Conservation (phyloP, 2,797 vertebrate genomes). For the Rhabdophis nuchalis region DNA sequence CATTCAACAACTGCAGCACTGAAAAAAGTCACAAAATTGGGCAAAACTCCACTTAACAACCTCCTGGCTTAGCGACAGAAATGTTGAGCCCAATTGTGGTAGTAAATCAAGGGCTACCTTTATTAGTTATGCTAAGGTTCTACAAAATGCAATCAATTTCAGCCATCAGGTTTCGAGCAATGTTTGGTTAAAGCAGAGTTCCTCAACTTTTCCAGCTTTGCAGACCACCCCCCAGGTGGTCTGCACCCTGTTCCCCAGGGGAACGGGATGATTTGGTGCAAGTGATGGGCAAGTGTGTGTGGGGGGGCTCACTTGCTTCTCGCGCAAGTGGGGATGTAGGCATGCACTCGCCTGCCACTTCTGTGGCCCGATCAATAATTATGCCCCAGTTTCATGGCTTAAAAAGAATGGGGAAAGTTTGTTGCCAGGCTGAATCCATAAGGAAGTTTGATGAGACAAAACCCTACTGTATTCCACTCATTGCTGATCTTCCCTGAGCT, state of each 20-base stretch:
- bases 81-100: neutral
- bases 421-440: neutral
- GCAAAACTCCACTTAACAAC: neutral
- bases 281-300: neutral
- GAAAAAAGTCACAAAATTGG: neutral
- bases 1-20: neutral
- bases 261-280: neutral
- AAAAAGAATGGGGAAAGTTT: neutral
- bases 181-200: neutral
- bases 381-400: neutral
- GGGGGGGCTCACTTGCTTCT: accelerated
- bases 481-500: neutral
- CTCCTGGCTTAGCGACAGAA: neutral
- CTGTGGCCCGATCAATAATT: neutral
- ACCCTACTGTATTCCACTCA: neutral
- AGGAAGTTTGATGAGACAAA: neutral
- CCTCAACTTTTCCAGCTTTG: neutral
- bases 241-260: too few species aligned
- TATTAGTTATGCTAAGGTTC: neutral
- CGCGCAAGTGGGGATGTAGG: neutral
- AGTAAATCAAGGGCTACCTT: neutral
- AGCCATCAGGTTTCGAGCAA: neutral
- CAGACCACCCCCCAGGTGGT: too few species aligned
- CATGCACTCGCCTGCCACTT: neutral
- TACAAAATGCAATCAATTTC: neutral